Evolutionary conservation across 2,113 vertebrate species (phyloP), one percentile per base, ranked within the genome.

Genomic region (Microcebus murinus): DNA sequence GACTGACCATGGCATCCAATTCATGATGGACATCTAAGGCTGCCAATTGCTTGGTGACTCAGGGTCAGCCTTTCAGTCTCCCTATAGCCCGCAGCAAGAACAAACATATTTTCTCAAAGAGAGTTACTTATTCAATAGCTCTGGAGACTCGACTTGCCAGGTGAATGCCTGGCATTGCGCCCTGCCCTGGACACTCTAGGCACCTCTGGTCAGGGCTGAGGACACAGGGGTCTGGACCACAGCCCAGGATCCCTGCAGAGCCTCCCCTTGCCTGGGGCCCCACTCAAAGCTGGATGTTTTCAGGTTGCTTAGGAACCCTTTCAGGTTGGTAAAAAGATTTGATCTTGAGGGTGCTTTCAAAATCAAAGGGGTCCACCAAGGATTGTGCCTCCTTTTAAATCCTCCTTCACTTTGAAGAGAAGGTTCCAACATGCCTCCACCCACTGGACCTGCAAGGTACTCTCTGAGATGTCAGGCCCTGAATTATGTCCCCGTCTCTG

Each of bases 201-300:
- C 63, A 23, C 36, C 6, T 0, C 63, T 8, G 12, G 31, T 34
- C 48, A 15, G 23, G 20, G 4, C 57, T 18, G 50, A 68, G 59
- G 48, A 23, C 25, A 39, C 17, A 10, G 31, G 11, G 52, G 3
- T n/a, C 42, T 63, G n/a, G 5, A 6, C 29, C 31, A 15, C 45
- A 23, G 36, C 65, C 73, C 4, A 7, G 52, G 63, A 12, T 14
- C 3, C 14, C 34, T 12, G 73, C 50, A 85, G 67, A 94, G 21
- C 21, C 34, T 50, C 7, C 1, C 0, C 45, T n/a, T 10, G 8
- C 31, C 20, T 1, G 17, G 63, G 52, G 10, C 6, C 25, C 10
- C 14, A 21, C 12, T 52, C 34, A 45, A 50, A 81, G 27, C 59
- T 39, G 23, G 45, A 12, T 2, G 1, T 27, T 50, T 36, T 23